Evolutionary conservation across 1,140 invertebrate species (phyloP), one percentile per base, ranked within the genome.

Genomic region (Halyomorpha halys): DNA sequence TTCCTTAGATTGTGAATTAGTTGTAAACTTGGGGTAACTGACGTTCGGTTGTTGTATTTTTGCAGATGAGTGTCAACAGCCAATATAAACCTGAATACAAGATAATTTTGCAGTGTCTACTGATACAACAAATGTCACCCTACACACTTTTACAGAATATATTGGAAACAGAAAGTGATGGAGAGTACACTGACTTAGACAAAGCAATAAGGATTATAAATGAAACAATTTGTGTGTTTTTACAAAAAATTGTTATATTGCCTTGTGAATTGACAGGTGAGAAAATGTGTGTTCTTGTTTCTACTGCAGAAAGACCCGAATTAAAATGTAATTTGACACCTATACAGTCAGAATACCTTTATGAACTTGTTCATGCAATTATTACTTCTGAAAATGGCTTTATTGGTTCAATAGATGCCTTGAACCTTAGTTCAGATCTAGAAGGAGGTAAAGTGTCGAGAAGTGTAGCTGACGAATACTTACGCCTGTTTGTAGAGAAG

Each of bases 191-290:
- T 19, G 44, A 60, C n/a, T 60, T 60, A 30, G 59, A 60, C n/a
- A 60, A 34, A 60, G 59, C 59, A 14, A 60, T 60, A 16, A 44
- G n/a, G 18, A 60, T 44, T n/a, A 60, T 60, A 18, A 60, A 60
- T 44, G 59, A 60, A 14, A 60, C 59, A n/a, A 60, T 60, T 23
- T 18, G 21, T 44, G 30, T 39, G 27, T 60, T 39, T 23, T 44
- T 19, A 15, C 63, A 49, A 21, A 54, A 21, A 63, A 62, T 44
- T 39, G 63, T 54, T 63, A 25, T 49, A 51, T 49, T 47, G 16
- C 47, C 25, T 13, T 47, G 44, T 25, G 44, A 62, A 51, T 25
- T 62, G 39, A 51, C 47, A 16, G 61, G 47, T 16, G 44, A 62
- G 45, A 49, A 49, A 25, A 51, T 62, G 25, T 51, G 59, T 44